Evolutionary conservation across 2,888 invertebrate species (phyloP), one percentile per base, ranked within the genome.

Genomic region (Sinopyrophorus schimmeli): DNA sequence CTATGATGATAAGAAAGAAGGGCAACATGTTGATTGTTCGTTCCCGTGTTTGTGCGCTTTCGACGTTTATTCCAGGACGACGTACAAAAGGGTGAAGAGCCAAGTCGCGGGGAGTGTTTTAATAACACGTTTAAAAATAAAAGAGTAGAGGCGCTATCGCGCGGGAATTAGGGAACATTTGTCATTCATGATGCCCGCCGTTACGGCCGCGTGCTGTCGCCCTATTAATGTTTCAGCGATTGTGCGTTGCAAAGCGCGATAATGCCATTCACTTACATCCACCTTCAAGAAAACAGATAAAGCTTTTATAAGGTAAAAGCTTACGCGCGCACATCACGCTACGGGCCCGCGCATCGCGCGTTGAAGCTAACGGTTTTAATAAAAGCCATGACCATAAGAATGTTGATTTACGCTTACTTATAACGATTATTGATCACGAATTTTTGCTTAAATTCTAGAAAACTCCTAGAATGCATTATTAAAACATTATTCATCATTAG

Each of bases 341-440:
- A 62, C 60, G 55, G 60, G 57, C 59, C 63, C 63, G 63, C 63
- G 60, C 60, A 61, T 58, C 53, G 59, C 56, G 57, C 60, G 62
- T 58, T 53, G 57, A 70, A 72, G 72, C 72, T 72, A 74, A 73
- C 73, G 72, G 72, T 70, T 73, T 73, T 74, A 73, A 74, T 74
- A 74, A 74, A 73, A 73, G 71, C 70, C 63, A 53, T 63, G 70
- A 70, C 73, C 70, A 73, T 73, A 73, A 73, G 73, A 73, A 71
- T 73, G 70, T 70, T 74, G 72, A 73, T 74, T 73, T 74, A 74
- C 72, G 71, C 67, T 67, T 67, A 69, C 69, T 70, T 69, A 67
- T 67, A 68, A 64, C 67, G 68, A 71, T 72, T 71, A 72, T 67
- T 66, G 67, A 68, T 70, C 68, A 65, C 71, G 71, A 71, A 71